Conservation (phyloP, 2,797 vertebrate species). For the Phataginus tricuspis region DNA sequence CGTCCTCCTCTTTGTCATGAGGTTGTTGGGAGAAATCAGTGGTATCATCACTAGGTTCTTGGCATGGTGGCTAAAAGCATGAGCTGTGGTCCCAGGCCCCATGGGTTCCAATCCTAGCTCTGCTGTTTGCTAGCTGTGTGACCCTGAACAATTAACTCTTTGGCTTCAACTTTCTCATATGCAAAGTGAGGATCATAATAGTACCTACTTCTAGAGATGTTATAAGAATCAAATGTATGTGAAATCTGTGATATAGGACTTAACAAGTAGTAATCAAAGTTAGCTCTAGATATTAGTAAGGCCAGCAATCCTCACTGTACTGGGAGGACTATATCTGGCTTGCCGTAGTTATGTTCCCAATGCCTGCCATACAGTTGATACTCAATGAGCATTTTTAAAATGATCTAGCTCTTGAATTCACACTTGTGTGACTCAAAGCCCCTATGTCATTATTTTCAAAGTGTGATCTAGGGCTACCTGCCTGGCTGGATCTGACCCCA, state of each 20-base stretch:
- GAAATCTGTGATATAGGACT: background rate
- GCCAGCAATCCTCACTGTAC: background rate
- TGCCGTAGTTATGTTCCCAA: background rate
- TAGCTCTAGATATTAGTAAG: background rate
- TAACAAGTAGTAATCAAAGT: background rate
- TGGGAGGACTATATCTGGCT: background rate
- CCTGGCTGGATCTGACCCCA: background rate
- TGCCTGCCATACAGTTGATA: background rate
- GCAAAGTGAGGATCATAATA: background rate
- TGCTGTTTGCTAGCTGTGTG: background rate
- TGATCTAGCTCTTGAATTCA: background rate
- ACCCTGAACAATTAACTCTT: background rate
- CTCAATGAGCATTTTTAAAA: background rate
- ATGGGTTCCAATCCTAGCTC: background rate
- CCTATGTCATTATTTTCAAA: background rate
- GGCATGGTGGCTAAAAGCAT: background rate
- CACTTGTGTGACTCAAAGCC: background rate
- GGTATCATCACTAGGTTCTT: rapidly evolving
- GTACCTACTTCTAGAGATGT: background rate
- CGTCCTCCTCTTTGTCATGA: background rate
- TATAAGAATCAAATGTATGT: background rate
- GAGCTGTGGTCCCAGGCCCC: too few species aligned
- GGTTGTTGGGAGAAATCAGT: background rate
- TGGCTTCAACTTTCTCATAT: background rate
- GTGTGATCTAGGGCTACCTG: background rate